Conservation (phyloP, 1,140 invertebrate genomes). For the Sinella curviseta region DNA sequence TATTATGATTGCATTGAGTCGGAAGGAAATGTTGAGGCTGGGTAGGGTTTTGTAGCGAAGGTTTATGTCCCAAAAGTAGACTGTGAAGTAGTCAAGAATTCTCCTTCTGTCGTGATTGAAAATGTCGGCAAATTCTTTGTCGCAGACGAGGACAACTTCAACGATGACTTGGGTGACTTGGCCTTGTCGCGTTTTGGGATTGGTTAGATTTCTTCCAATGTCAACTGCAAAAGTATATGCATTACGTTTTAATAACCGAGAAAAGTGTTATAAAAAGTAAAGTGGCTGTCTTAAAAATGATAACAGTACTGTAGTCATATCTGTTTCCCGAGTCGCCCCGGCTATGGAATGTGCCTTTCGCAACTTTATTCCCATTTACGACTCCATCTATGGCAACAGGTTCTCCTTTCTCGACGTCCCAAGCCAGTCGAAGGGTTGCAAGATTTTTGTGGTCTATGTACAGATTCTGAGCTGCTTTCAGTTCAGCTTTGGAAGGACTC, state of each 20-base stretch:
- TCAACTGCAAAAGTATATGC: background rate
- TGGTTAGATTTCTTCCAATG: background rate
- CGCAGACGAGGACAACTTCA: background rate
- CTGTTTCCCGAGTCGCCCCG: too few species aligned
- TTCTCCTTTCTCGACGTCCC: background rate
- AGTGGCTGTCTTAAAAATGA: background rate
- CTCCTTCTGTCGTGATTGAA: conserved; percentile 8
- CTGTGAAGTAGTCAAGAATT: conserved; percentile 30
- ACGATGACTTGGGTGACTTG: background rate
- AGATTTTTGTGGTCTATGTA: background rate
- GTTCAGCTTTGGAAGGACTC: background rate
- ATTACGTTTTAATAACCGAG: background rate
- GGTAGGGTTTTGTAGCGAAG: too few species aligned
- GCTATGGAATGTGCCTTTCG: too few species aligned
- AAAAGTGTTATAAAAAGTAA: too few species aligned
- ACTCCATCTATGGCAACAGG: background rate
- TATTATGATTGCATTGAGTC: conserved; percentile 18
- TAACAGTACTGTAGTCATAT: background rate
- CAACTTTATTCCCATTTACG: background rate
- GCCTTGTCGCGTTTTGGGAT: too few species aligned
- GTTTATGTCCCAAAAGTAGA: conserved; percentile 36
- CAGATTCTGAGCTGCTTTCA: background rate
- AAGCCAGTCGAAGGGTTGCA: background rate
- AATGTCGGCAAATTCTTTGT: conserved; percentile 29
- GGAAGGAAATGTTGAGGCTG: conserved; percentile 24